Evolutionary conservation across 1,140 invertebrate genomes (phyloP).

Genomic region (Bombus polaris): DNA sequence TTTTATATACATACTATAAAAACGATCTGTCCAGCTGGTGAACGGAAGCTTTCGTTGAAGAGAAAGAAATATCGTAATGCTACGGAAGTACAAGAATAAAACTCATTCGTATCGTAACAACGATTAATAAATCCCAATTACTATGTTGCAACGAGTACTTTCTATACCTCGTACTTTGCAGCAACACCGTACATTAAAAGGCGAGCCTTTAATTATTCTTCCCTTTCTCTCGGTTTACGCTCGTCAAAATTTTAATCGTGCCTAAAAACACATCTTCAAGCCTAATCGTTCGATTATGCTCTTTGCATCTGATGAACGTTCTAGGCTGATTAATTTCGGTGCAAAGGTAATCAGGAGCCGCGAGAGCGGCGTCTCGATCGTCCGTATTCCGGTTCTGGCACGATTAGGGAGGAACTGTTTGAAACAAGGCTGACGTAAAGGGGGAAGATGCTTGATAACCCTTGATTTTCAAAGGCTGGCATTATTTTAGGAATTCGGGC

Average conservation of each 20-base stretch:
- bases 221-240: not conserved
- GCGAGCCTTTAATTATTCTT: not conserved
- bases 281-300: not conserved
- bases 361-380: conserved; percentile 31
- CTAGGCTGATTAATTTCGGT: conserved; percentile 35
- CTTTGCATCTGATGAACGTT: not conserved
- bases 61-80: not conserved
- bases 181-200: not conserved
- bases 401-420: conserved; percentile 48
- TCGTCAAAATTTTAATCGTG: not conserved
- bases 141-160: not conserved
- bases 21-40: too few relatives aligned
- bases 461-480: conserved; percentile 58
- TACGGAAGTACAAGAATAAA: too few relatives aligned
- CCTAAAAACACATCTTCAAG: not conserved
- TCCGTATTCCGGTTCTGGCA: conserved; percentile 12
- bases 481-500: conserved; percentile 63
- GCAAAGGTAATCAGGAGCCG: conserved; percentile 19
- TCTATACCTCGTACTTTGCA: not conserved
- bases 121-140: not conserved
- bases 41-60: not conserved
- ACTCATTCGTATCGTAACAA: too few relatives aligned
- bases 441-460: conserved; percentile 50
- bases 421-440: conserved; percentile 47
- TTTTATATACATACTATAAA: too few relatives aligned